A percentile compares a stretch with the other conserved stretches of the same genome.
Conservation (phyloP, 2,797 vertebrate species). For the Rhabdomys pumilio region DNA sequence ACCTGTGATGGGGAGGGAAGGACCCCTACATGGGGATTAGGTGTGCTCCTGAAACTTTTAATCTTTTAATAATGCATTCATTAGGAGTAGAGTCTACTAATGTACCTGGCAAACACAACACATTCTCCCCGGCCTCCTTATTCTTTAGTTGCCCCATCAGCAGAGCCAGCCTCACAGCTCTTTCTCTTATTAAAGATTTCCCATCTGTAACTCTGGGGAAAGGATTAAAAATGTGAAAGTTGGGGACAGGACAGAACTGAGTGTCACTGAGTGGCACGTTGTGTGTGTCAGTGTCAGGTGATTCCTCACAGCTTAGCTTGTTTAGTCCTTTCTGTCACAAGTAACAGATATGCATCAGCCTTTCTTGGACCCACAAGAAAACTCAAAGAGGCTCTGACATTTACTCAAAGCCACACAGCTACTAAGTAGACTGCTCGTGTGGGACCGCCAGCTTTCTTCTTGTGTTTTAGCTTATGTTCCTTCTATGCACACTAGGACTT, state of each 20-base stretch:
- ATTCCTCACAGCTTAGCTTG: not conserved
- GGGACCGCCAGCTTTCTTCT: not conserved
- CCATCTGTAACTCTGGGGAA: not conserved
- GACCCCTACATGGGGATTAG: not conserved
- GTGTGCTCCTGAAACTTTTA: not conserved
- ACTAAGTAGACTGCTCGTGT: not conserved
- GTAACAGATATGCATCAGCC: not conserved
- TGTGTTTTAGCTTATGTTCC: not conserved
- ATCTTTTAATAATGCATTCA: not conserved
- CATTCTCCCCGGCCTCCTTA: not conserved
- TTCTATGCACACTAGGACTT: not conserved
- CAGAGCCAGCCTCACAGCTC: not conserved
- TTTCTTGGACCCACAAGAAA: not conserved
- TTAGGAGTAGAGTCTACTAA: not conserved
- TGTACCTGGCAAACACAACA: not conserved
- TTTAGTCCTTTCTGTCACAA: not conserved
- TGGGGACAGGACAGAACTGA: not conserved
- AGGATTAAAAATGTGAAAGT: not conserved
- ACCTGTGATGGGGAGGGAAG: not conserved
- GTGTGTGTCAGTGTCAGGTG: not conserved
- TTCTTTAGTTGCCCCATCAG: not conserved
- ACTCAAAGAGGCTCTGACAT: not conserved
- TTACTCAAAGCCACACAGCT: not conserved
- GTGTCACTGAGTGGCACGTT: not conserved
- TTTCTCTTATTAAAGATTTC: not conserved